Evolutionary conservation across 2,888 invertebrate species (phyloP).

Genomic region (Drosophila crucigera): DNA sequence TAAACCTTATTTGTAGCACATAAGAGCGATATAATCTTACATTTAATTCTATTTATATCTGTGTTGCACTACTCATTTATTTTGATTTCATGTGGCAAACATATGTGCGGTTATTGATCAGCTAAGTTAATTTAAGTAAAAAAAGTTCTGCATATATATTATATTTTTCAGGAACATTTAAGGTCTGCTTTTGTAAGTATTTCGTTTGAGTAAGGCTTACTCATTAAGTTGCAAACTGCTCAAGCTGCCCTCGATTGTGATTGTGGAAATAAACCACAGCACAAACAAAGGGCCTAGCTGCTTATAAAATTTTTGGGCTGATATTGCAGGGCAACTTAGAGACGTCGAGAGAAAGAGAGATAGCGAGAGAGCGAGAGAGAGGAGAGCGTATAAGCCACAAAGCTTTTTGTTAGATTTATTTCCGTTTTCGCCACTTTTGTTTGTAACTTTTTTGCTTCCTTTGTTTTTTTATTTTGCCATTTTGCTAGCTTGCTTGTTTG

Average conservation of each 20-base stretch:
- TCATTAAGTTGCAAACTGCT: not conserved
- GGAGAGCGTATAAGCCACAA: conserved; percentile 49
- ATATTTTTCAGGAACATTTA: no score
- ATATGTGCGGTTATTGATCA: no score
- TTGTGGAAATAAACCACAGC: conserved; percentile 62
- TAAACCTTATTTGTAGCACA: no score
- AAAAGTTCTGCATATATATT: no score
- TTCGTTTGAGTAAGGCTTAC: no score
- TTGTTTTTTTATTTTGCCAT: conserved; percentile 20
- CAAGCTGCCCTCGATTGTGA: conserved; percentile 21
- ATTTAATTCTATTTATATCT: no score
- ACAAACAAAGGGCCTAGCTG: conserved; percentile 48
- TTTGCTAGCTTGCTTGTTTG: conserved; percentile 22
- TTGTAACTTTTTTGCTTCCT: conserved; percentile 55
- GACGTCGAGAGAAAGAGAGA: not conserved
- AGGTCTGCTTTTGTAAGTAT: no score
- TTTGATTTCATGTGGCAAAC: no score
- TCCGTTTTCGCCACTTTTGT: conserved; percentile 72
- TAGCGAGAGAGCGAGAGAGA: not conserved
- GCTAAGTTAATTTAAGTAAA: no score
- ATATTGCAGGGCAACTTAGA: not conserved
- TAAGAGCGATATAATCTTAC: no score
- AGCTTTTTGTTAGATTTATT: conserved; percentile 79
- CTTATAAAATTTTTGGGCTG: conserved; percentile 54
- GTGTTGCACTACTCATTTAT: no score